phyloP scores from a whole-genome alignment of 2,113 vertebrate species.

The Megaceryle torquata region DNA sequence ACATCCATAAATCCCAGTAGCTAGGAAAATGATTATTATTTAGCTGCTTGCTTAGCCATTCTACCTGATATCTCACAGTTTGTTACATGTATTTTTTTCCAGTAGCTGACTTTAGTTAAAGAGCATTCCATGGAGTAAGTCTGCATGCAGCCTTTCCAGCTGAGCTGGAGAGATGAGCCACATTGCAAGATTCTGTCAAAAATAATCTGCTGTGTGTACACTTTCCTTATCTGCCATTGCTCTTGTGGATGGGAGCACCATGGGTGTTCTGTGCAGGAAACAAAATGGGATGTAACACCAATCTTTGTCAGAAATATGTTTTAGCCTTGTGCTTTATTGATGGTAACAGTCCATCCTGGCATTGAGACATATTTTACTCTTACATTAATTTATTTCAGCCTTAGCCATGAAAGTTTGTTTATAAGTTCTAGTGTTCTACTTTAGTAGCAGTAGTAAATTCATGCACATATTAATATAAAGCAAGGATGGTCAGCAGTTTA shows the following conservation, averaged over 20 bases:
- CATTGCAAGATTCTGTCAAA: not conserved
- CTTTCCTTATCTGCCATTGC: not conserved
- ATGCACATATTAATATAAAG: not conserved
- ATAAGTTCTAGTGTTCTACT: not conserved
- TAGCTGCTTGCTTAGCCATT: not conserved
- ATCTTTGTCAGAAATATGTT: not conserved
- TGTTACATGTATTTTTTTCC: not conserved
- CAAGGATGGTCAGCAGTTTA: not conserved
- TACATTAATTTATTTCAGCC: not conserved
- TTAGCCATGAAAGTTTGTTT: not conserved
- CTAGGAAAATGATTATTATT: not conserved
- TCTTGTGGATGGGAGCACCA: not conserved
- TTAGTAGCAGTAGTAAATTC: not conserved
- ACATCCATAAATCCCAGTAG: not conserved
- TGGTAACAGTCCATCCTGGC: not conserved
- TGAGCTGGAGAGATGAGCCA: not conserved
- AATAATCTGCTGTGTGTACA: not conserved
- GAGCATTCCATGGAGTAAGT: not conserved
- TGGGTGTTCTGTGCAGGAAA: not conserved
- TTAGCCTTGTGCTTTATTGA: not conserved
- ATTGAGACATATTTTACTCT: not conserved
- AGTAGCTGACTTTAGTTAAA: not conserved
- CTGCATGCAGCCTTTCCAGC: not conserved
- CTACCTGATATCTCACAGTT: not conserved
- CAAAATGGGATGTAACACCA: not conserved